A percentile compares a stretch with the other conserved stretches of the same genome.
Evolutionary conservation across 2,113 vertebrate genomes (phyloP).

Genomic region (Meles meles): DNA sequence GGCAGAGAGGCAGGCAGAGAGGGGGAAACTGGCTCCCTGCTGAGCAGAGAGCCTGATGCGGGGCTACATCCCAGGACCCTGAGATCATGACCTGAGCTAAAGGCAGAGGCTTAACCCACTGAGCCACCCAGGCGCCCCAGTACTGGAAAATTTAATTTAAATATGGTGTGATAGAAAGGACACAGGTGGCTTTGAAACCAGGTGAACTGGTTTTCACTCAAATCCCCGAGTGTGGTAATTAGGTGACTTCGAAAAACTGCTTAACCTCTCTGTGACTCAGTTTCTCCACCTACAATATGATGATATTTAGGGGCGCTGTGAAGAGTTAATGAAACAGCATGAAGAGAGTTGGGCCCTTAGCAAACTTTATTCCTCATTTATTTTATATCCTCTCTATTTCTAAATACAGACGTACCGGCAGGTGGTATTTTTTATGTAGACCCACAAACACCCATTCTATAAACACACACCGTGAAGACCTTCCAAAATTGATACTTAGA

Average conservation of each 20-base stretch:
- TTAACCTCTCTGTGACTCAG: background rate
- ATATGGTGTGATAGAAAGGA: background rate
- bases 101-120: no score
- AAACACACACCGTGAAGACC: background rate
- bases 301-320: background rate
- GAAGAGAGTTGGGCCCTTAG: background rate
- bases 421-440: background rate
- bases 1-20: no score
- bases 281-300: background rate
- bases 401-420: background rate
- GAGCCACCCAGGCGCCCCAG: no score
- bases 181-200: constrained; percentile 1
- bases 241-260: background rate
- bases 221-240: background rate
- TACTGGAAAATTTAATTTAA: background rate
- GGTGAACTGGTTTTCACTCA: background rate
- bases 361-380: background rate
- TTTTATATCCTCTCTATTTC: background rate
- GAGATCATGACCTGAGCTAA: no score
- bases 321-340: background rate
- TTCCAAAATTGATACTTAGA: constrained; percentile 26
- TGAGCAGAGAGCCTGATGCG: no score
- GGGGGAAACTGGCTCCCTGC: no score
- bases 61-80: no score
- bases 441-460: background rate